These are phyloP conservation scores for Synaphobranchus kaupii DNA, from an alignment of 2,797 vertebrate species.

Conservation along the genomic window DNA sequence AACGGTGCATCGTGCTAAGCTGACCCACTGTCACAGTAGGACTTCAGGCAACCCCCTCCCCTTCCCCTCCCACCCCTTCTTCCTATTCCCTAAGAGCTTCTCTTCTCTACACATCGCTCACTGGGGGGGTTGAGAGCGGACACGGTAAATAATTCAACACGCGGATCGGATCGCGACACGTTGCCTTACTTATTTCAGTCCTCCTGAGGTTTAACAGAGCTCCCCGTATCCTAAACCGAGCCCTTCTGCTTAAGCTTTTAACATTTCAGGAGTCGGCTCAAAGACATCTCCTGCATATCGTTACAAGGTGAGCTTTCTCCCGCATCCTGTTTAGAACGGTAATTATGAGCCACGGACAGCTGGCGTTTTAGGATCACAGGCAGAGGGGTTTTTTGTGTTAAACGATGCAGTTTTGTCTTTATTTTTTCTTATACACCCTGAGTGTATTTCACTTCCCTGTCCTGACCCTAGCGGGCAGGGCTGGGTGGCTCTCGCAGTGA, in stretches of 20 bases:
- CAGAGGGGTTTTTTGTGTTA: neutral
- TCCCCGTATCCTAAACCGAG: neutral
- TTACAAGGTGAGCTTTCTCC: neutral
- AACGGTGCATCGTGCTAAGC: neutral
- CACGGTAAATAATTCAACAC: neutral
- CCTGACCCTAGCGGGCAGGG: neutral
- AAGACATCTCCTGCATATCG: neutral
- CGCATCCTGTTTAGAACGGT: neutral
- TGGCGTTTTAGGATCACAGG: neutral
- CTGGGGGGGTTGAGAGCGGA: neutral
- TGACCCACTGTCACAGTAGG: neutral
- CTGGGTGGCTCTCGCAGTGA: neutral
- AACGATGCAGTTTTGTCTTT: neutral
- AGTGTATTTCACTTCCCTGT: neutral
- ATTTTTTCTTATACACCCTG: neutral
- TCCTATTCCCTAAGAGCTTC: neutral
- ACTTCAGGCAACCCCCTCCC: neutral
- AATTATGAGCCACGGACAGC: neutral
- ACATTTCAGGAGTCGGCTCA: neutral
- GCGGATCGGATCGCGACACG: conserved; percentile 56
- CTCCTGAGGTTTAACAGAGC: neutral
- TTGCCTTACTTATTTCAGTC: conserved; percentile 70
- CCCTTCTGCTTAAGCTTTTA: neutral
- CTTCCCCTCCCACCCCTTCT: neutral
- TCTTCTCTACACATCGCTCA: neutral